Base-by-base conservation (phyloP, 2,113 vertebrate species). In the Neolamprologus caudopunctatus region DNA sequence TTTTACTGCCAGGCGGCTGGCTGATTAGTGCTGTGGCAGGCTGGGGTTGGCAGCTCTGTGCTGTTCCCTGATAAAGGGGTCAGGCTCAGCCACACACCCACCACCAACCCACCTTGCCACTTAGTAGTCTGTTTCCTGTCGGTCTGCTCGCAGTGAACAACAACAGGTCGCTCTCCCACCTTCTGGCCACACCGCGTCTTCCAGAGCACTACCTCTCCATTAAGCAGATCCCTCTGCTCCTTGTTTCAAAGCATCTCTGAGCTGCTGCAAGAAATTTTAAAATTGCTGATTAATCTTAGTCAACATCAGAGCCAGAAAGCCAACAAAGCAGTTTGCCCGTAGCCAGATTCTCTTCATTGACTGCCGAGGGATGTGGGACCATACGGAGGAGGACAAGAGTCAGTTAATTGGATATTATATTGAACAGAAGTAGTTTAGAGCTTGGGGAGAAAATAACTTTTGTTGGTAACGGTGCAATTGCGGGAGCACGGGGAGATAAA, bases 341-440 rank as follows among this genome's bases (percentile, higher is more conserved):
- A 63, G 89, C 57, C 86, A 50, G 61, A 58, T 82, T 83, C 73
- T 81, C 66, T 88, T 94, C 89, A 89, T 90, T 87, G 83, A 88
- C 85, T 86, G 85, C 85, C 57, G 80, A 53, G 54, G 55, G 61
- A 85, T 83, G 35, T 26, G 37, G 86, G 83, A 82, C 14, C 75
- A 79, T 86, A 89, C 71, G 83, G 87, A 83, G 33, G 80, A 87
- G 83, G 40, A 73, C n/a, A 21, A 80, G 86, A 81, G 87, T 89
- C 83, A 88, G 84, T 91, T 94, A 92, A 94, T 92, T 95, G 87
- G 91, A 93, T 94, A 93, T 94, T 87, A 91, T 91, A 94, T 93
- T 83, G 90, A 94, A 85, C 86, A 84, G 68, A 92, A 91, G 88
- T 89, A 90, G 84, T 93, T 94, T 83, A 81, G 63, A 91, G 85